Evolutionary conservation across 2,888 invertebrate species (phyloP).

Genomic region (Rutpela maculata): DNA sequence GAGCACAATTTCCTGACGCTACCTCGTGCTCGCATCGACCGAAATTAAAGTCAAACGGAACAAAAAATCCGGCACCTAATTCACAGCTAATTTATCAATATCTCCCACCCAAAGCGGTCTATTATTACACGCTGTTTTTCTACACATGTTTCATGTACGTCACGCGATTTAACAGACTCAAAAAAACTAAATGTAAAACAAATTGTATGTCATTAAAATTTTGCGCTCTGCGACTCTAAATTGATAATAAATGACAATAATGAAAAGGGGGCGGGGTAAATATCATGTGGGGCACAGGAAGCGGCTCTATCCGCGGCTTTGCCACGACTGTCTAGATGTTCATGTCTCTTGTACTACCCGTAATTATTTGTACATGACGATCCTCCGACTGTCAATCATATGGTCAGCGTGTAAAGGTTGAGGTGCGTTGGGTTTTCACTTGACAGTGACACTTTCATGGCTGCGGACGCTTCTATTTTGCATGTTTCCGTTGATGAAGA

Average conservation of each 20-base stretch:
- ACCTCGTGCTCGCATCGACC: neutral
- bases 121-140: conserved; percentile 60
- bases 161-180: conserved; percentile 62
- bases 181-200: conserved; percentile 68
- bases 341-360: conserved; percentile 58
- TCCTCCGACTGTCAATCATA: conserved; percentile 2
- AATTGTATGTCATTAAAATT: conserved; percentile 74
- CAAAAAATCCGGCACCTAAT: conserved; percentile 49
- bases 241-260: conserved; percentile 74
- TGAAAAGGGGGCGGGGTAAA: conserved; percentile 71
- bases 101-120: conserved; percentile 57
- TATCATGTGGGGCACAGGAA: conserved; percentile 70
- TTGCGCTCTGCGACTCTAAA: conserved; percentile 72
- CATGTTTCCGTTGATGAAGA: neutral
- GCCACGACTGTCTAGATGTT: conserved; percentile 57
- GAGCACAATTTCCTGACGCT: neutral
- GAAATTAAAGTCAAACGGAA: neutral
- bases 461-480: neutral
- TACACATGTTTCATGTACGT: conserved; percentile 56
- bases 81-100: conserved; percentile 65
- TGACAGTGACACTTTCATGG: conserved; percentile 10
- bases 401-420: conserved; percentile 4
- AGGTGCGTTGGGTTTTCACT: conserved; percentile 16
- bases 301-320: conserved; percentile 66
- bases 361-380: conserved; percentile 53